phyloP scores from a whole-genome alignment of 2,113 vertebrate genomes.

The Phrynocephalus versicolor region DNA sequence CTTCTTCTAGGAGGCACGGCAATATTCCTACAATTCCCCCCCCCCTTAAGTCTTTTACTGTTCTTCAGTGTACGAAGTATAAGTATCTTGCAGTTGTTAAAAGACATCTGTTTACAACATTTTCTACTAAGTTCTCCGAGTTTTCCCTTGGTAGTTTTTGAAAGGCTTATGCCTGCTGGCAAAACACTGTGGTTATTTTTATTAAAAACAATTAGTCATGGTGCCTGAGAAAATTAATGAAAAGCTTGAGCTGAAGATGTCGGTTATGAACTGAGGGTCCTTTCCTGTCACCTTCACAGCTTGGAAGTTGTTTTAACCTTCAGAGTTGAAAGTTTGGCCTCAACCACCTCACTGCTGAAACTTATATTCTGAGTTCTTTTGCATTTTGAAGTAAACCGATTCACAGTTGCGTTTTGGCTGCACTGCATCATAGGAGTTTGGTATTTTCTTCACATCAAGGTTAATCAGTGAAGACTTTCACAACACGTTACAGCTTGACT shows the following conservation, averaged over 20 bases:
- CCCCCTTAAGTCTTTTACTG: conserved; percentile 18
- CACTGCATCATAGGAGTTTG: background rate
- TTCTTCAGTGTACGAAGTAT: background rate
- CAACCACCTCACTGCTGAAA: background rate
- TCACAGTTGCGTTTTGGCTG: background rate
- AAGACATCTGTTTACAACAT: conserved; percentile 65
- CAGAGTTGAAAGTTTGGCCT: background rate
- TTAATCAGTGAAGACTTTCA: background rate
- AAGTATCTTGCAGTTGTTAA: conserved; percentile 55
- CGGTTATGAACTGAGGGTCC: conserved; percentile 62
- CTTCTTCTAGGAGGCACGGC: too few species aligned
- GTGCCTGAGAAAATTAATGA: conserved; percentile 50
- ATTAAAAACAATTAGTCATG: conserved; percentile 64
- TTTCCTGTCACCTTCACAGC: conserved; percentile 33
- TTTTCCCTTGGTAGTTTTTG: conserved; percentile 59
- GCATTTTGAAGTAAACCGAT: background rate
- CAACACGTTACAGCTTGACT: too few species aligned
- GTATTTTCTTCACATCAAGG: background rate
- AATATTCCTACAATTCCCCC: too few species aligned
- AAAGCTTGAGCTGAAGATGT: conserved; percentile 49
- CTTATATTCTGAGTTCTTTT: background rate
- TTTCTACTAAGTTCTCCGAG: conserved; percentile 45
- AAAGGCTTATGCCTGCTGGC: conserved; percentile 57
- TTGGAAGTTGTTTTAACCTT: conserved; percentile 55
- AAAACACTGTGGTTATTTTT: conserved; percentile 51